phyloP scores from a whole-genome alignment of 2,113 vertebrate genomes.

The Xenopus laevis region DNA sequence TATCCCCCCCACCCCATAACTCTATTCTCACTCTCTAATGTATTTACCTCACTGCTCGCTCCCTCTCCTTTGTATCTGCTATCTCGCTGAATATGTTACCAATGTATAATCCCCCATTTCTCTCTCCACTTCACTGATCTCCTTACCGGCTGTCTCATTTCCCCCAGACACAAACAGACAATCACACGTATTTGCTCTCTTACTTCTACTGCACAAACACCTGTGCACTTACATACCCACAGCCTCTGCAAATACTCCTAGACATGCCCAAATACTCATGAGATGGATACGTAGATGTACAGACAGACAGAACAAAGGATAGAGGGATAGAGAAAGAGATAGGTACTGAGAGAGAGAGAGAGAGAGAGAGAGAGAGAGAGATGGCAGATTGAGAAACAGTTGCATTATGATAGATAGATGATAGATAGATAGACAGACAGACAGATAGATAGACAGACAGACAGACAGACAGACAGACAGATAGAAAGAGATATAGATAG shows the following conservation, averaged over 20 bases:
- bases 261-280: background rate
- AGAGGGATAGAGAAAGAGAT: no score
- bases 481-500: no score
- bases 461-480: no score
- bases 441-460: no score
- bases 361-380: no score
- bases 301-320: background rate
- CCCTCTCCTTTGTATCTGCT: background rate
- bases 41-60: background rate
- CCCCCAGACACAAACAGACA: background rate
- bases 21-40: constrained; percentile 20
- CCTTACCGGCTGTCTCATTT: background rate
- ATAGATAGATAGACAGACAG: no score
- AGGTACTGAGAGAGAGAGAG: no score
- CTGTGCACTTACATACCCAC: background rate
- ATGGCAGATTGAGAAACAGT: no score
- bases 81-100: background rate
- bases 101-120: background rate
- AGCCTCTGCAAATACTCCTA: background rate
- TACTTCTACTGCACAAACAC: background rate
- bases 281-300: no score
- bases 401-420: no score
- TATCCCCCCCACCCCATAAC: background rate
- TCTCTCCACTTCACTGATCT: background rate
- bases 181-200: background rate